phyloP scores from a whole-genome alignment of 30 jellyfish, hydroid and myxozoan species.

The Pseudorhiza aurosa region DNA sequence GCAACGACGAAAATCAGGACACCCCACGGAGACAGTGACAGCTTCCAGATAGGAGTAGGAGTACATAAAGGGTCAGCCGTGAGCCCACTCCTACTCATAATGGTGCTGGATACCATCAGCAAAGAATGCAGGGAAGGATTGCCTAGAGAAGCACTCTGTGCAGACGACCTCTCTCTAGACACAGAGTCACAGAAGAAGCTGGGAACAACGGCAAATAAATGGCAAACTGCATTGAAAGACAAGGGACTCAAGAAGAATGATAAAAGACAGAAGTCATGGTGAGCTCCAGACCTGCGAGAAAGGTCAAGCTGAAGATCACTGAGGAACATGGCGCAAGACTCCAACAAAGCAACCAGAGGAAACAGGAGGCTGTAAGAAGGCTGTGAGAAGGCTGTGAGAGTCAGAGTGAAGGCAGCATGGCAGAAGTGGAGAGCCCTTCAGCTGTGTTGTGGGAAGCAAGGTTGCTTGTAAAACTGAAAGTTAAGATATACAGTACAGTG shows the following conservation, averaged over 20 bases:
- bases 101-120: not conserved
- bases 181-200: not conserved
- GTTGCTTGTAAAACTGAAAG: not conserved
- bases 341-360: constrained; percentile 4
- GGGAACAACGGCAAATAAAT: not conserved
- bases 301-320: not conserved
- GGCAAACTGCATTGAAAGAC: constrained; percentile 16
- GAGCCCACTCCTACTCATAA: not conserved
- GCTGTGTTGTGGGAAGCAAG: constrained; percentile 4
- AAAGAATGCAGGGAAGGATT: not conserved
- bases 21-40: not conserved
- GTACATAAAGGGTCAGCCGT: constrained; percentile 7
- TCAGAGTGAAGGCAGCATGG: not conserved
- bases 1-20: not conserved
- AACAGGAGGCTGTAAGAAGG: not conserved
- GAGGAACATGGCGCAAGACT: not conserved
- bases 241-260: not conserved
- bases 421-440: not conserved
- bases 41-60: not conserved
- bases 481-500: not conserved
- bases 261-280: constrained; percentile 24
- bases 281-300: not conserved
- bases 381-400: not conserved
- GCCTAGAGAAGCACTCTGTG: not conserved
- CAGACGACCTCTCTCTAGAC: not conserved